A percentile compares a stretch with the other conserved stretches of the same genome.
phyloP scores from a whole-genome alignment of 2,113 vertebrate species.

The Cariama cristata region DNA sequence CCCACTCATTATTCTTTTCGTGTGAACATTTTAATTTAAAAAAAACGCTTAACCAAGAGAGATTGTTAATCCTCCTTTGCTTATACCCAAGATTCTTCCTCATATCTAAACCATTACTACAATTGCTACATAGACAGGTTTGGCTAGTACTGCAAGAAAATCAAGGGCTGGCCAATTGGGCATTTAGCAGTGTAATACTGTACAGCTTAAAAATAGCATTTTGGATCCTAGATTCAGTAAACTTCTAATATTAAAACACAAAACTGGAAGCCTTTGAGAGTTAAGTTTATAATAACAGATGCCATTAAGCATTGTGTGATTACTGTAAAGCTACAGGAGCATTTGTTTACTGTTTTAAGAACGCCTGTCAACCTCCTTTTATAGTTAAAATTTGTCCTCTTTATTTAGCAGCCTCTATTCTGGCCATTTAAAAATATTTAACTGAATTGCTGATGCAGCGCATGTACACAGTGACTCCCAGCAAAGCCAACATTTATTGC shows the following conservation, averaged over 20 bases:
- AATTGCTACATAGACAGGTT: constrained; percentile 4
- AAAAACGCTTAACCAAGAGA: not conserved
- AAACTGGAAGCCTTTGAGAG: not conserved
- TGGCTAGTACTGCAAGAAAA: constrained; percentile 35
- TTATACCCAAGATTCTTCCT: not conserved
- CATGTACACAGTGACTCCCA: not conserved
- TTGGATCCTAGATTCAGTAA: not conserved
- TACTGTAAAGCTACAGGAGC: not conserved
- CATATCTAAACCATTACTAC: not conserved
- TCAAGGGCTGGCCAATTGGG: not conserved
- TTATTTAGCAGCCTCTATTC: not conserved
- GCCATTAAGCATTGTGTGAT: not conserved
- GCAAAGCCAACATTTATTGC: constrained; percentile 2
- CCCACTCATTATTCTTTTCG: not conserved
- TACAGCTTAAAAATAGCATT: not conserved
- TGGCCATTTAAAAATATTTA: not conserved
- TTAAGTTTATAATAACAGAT: not conserved
- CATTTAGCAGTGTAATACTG: not conserved
- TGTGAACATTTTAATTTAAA: not conserved
- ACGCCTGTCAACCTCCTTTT: not conserved
- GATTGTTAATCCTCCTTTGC: not conserved
- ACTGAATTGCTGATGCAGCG: not conserved
- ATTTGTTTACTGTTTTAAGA: not conserved
- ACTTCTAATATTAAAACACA: not conserved
- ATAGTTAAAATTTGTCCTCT: not conserved